phyloP scores from a whole-genome alignment of 2,888 invertebrate species.

The Philopedon plagiatum region DNA sequence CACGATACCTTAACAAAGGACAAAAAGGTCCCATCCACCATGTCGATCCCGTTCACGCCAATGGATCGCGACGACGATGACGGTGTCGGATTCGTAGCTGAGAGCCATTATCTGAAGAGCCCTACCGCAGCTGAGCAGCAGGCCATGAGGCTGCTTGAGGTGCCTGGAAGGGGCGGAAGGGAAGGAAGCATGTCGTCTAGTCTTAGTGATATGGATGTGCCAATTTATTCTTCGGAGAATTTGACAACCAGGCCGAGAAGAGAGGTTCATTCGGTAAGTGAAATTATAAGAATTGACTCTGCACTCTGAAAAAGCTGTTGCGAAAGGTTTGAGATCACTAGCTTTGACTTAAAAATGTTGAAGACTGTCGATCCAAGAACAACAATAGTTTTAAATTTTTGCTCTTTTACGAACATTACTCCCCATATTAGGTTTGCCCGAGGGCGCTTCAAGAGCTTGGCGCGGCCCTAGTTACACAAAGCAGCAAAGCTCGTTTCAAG shows the following conservation, averaged over 20 bases:
- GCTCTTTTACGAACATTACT: too few relatives aligned
- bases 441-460: too few relatives aligned
- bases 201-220: constrained; percentile 72
- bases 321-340: too few relatives aligned
- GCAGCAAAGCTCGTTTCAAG: too few relatives aligned
- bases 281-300: too few relatives aligned
- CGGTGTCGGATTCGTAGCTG: constrained; percentile 72
- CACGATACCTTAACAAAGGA: constrained; percentile 1
- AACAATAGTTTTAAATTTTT: too few relatives aligned
- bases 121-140: constrained; percentile 65
- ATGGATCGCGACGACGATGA: constrained; percentile 67
- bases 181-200: constrained; percentile 72
- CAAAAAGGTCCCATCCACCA: constrained; percentile 54
- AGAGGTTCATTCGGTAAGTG: constrained; percentile 61
- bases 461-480: too few relatives aligned
- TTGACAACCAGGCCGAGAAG: constrained; percentile 60
- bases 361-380: too few relatives aligned
- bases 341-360: too few relatives aligned
- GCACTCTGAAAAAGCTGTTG: too few relatives aligned
- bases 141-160: constrained; percentile 67
- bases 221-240: constrained; percentile 70
- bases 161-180: constrained; percentile 65
- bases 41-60: constrained; percentile 54
- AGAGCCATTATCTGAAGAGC: constrained; percentile 72
- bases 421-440: too few relatives aligned